phyloP scores from a whole-genome alignment of 2,888 invertebrate species.

The Synergus gifuensis region DNA sequence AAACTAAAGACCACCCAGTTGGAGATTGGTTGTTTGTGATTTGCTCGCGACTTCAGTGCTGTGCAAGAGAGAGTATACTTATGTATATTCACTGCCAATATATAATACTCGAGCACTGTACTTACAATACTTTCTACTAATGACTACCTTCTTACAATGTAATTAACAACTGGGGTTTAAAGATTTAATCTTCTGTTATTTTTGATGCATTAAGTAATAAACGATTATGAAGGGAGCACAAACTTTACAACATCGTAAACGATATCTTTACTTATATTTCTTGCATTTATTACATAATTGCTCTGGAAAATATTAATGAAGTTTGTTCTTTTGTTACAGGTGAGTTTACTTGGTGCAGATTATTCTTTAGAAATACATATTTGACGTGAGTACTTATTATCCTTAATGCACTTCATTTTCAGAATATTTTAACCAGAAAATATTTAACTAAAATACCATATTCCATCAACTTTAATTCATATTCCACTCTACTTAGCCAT shows the following conservation, averaged over 20 bases:
- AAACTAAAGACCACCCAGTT: conserved; percentile 1
- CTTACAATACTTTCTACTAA: conserved; percentile 7
- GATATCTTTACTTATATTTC: not conserved
- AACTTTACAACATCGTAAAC: not conserved
- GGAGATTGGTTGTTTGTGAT: not conserved
- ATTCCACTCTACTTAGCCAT: not conserved
- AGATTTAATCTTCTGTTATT: not conserved
- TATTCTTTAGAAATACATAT: not conserved
- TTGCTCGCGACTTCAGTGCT: not conserved
- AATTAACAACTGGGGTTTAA: not conserved
- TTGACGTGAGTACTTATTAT: not conserved
- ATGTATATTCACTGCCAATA: conserved; percentile 7
- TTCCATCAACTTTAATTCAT: too few species aligned
- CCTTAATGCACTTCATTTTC: not conserved
- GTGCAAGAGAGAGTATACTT: not conserved
- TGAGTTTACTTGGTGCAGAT: not conserved
- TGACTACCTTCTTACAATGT: conserved; percentile 7
- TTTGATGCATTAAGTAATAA: not conserved
- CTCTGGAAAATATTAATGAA: not conserved
- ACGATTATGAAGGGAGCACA: not conserved
- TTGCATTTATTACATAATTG: not conserved
- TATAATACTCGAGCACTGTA: not conserved
- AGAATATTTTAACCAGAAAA: too few species aligned
- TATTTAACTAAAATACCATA: too few species aligned
- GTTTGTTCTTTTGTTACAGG: not conserved